phyloP scores from a whole-genome alignment of 2,888 invertebrate genomes.

The Toxonevra muliebris region DNA sequence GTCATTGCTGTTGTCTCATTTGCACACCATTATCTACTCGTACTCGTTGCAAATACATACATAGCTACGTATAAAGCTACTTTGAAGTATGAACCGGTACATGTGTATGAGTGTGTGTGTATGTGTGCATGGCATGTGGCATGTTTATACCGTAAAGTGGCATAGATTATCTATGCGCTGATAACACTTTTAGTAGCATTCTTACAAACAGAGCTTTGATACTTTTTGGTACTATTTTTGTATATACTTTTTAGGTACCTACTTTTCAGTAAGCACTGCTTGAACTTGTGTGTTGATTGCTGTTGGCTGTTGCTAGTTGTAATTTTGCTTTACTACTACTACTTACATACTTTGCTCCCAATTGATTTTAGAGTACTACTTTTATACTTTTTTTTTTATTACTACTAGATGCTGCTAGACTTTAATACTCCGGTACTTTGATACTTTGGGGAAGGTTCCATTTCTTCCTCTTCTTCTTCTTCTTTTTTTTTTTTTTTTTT shows the following conservation, averaged over 20 bases:
- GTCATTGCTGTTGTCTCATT: too few relatives aligned
- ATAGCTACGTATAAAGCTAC: not conserved
- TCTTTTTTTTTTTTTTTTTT: not conserved
- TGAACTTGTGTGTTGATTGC: too few relatives aligned
- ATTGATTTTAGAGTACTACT: conserved; percentile 16
- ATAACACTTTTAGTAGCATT: conserved; percentile 18
- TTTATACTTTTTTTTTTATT: too few relatives aligned
- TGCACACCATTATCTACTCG: not conserved
- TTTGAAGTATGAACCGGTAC: not conserved
- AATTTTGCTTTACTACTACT: too few relatives aligned
- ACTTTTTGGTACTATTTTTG: too few relatives aligned
- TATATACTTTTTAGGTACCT: too few relatives aligned
- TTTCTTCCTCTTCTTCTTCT: not conserved
- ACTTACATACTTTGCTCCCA: conserved; percentile 16
- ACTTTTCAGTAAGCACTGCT: too few relatives aligned
- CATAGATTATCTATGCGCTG: conserved; percentile 30
- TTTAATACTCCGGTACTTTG: not conserved
- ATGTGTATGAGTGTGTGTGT: not conserved
- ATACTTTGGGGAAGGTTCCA: not conserved
- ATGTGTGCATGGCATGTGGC: not conserved
- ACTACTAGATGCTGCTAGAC: not conserved
- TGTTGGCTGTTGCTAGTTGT: too few relatives aligned
- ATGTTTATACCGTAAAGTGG: conserved; percentile 30
- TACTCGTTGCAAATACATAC: not conserved
- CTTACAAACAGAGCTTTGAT: too few relatives aligned